Base-by-base conservation (phyloP, 2,113 vertebrate species). In the Mesitornis unicolor region DNA sequence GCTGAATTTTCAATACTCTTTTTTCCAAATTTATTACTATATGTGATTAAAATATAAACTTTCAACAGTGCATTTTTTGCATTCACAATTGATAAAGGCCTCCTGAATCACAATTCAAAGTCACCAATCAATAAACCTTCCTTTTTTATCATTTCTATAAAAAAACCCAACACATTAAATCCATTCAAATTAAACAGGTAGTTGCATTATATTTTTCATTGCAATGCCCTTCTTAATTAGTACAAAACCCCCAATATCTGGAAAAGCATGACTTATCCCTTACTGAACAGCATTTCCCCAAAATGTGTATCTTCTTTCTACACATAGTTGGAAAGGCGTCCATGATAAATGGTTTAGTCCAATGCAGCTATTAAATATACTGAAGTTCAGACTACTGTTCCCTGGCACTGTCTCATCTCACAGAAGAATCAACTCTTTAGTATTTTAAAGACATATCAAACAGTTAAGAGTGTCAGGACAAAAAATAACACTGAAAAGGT, bases 321-420 rank as follows among this genome's bases (percentile, higher is more conserved):
- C 29, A 16, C 21, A 36, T 1, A 1, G 5, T 29, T 14, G 8
- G 21, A 18, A 70, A 40, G 4, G 14, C 3, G 7, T n/a, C 6
- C 4, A 45, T 70, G 5, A 56, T 22, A 65, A 75, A 40, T 22
- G 20, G 29, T 56, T 50, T 50, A 16, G 25, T 65, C 11, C 15
- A 50, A 5, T n/a, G 36, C 3, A 51, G 9, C 26, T 31, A 12
- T 70, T 51, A 67, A 70, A 76, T 50, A n/a, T 19, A 51, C 4
- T 9, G 14, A 56, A 16, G 2, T 56, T 71, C 42, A 67, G 25
- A 61, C 10, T 61, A 7, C 10, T 67, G 14, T 57, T 71, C 36
- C 40, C 67, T 54, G 6, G 4, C 24, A 60, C 6, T 51, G 19
- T 71, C 16, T 67, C 9, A 38, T 51, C 3, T 76, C 67, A 24